These are phyloP conservation scores for Porites lutea DNA, from an alignment of 64 coral and sea anemone genomes.

Conservation along the genomic window DNA sequence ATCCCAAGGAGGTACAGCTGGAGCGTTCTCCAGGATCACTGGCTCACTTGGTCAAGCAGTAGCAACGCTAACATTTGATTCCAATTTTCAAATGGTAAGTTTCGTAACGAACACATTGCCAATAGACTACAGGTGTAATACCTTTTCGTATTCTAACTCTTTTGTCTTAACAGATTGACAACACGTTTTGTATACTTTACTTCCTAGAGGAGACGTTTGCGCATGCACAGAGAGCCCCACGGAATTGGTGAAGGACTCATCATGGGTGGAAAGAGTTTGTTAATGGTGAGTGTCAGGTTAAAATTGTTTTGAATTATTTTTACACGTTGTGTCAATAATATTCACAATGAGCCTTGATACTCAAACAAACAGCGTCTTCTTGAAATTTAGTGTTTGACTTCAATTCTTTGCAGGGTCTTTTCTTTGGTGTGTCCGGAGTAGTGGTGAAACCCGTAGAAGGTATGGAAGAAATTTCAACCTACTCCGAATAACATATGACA, in stretches of 20 bases:
- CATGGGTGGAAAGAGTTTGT: conserved; percentile 95
- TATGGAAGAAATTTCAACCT: conserved; percentile 6
- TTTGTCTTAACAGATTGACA: neutral
- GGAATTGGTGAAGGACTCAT: conserved; percentile 87
- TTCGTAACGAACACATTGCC: neutral
- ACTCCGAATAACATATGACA: too few relatives aligned
- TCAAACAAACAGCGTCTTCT: too few relatives aligned
- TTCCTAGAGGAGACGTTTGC: conserved; percentile 70
- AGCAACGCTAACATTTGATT: conserved; percentile 90
- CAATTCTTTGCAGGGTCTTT: conserved; percentile 66
- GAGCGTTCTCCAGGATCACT: conserved; percentile 91
- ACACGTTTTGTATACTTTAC: neutral
- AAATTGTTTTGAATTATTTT: too few relatives aligned
- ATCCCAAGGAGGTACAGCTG: conserved; percentile 81
- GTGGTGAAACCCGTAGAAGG: conserved; percentile 96
- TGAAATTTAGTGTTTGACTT: too few relatives aligned
- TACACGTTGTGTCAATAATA: too few relatives aligned
- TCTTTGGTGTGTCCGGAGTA: conserved; percentile 93
- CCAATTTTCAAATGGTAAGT: conserved; percentile 91
- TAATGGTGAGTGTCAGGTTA: conserved; percentile 72
- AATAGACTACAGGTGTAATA: too few relatives aligned
- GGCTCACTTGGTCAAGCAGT: conserved; percentile 91
- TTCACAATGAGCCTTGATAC: too few relatives aligned
- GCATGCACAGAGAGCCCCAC: conserved; percentile 80
- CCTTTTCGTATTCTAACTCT: too few relatives aligned